A percentile compares a stretch with the other conserved stretches of the same genome.
Evolutionary conservation across 1,140 invertebrate genomes (phyloP).

Genomic region (Lamellibrachia luymesi): DNA sequence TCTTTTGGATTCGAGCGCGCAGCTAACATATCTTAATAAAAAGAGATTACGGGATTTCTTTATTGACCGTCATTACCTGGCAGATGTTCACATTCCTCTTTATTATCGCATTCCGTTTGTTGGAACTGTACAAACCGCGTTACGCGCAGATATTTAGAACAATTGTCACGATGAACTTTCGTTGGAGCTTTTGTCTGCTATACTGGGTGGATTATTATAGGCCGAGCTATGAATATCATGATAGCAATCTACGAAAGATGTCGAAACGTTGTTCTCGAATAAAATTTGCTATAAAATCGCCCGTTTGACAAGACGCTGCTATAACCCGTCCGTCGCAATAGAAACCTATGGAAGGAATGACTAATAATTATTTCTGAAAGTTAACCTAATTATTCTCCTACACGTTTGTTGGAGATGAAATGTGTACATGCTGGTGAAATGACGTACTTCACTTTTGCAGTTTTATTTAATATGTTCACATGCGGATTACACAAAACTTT

Average conservation of each 20-base stretch:
- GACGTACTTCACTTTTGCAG: not conserved
- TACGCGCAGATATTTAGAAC: not conserved
- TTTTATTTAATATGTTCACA: no score
- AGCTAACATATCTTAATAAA: not conserved
- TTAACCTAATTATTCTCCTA: not conserved
- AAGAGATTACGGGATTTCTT: not conserved
- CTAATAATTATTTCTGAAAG: no score
- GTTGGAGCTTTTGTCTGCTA: not conserved
- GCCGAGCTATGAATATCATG: no score
- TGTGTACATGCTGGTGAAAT: not conserved
- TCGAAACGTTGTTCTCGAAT: not conserved
- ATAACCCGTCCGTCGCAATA: not conserved
- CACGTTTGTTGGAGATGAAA: not conserved
- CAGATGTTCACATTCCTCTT: not conserved
- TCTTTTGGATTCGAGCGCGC: not conserved
- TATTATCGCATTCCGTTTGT: not conserved
- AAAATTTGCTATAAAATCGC: not conserved
- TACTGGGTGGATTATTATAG: not conserved
- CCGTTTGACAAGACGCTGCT: not conserved
- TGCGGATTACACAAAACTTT: no score
- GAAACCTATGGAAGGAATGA: not conserved
- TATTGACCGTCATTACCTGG: not conserved
- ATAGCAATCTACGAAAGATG: no score
- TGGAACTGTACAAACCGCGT: not conserved
- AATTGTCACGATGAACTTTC: not conserved